Evolutionary conservation across 2,113 vertebrate genomes (phyloP).

Genomic region (Entomyzon cyanotis): DNA sequence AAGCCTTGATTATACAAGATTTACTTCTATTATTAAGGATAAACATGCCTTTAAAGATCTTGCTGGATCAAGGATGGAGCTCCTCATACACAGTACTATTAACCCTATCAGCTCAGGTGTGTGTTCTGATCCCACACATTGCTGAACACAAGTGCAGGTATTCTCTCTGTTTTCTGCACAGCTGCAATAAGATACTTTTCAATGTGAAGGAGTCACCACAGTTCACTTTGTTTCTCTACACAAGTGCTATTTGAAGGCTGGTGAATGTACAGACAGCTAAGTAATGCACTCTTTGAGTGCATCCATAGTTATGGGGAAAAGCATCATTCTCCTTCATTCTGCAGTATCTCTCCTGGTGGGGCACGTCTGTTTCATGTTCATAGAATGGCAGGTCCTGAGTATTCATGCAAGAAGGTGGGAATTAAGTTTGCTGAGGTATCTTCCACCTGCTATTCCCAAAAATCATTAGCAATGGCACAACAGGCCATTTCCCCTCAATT

Average conservation of each 20-base stretch:
- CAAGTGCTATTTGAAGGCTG: neutral
- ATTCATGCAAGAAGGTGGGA: neutral
- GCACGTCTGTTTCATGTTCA: neutral
- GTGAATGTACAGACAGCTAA: neutral
- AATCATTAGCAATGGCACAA: neutral
- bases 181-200: neutral
- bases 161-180: neutral
- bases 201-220: neutral
- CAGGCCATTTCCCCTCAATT: neutral
- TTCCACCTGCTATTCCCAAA: neutral
- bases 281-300: neutral
- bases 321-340: neutral
- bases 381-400: fast-evolving
- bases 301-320: neutral
- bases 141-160: neutral
- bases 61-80: slow-evolving; percentile 9
- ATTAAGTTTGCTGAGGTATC: neutral
- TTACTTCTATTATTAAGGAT: slow-evolving; percentile 19
- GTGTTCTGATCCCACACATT: neutral
- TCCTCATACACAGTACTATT: neutral
- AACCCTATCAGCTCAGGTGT: neutral
- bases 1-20: slow-evolving; percentile 43
- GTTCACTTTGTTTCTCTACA: neutral
- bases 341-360: fast-evolving
- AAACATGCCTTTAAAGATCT: neutral